Evolutionary conservation across 2,113 vertebrate genomes (phyloP).

Genomic region (Calidris pygmaea): DNA sequence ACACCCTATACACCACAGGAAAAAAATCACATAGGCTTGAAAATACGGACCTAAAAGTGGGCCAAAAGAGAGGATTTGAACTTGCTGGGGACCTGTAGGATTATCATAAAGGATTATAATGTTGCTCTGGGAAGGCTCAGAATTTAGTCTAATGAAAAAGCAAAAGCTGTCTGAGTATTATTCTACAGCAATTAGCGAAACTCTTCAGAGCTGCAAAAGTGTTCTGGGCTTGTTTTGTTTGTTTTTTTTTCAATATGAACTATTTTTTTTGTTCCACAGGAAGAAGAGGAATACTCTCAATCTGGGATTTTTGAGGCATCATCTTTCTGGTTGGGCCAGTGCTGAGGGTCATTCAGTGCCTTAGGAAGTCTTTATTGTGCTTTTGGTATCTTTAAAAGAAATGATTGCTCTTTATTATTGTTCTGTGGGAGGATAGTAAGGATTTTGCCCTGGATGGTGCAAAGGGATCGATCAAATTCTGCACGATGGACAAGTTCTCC

Average conservation of each 20-base stretch:
- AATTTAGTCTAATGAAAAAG: neutral
- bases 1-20: neutral
- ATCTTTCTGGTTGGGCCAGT: neutral
- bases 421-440: neutral
- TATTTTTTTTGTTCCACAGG: neutral
- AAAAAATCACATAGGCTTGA: neutral
- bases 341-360: neutral
- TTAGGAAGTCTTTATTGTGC: neutral
- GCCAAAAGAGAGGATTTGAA: neutral
- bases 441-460: neutral
- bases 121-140: neutral
- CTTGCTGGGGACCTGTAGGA: neutral
- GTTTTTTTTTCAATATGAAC: neutral
- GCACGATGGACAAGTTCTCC: neutral
- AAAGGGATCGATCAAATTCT: neutral
- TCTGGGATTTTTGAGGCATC: neutral
- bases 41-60: neutral
- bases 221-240: neutral
- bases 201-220: neutral
- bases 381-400: neutral
- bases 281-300: neutral
- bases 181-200: neutral
- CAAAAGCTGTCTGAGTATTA: neutral
- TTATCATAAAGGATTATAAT: neutral
- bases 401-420: neutral